These are phyloP conservation scores for Pseudopipra pipra DNA, from an alignment of 2,113 vertebrate species.

Conservation along the genomic window DNA sequence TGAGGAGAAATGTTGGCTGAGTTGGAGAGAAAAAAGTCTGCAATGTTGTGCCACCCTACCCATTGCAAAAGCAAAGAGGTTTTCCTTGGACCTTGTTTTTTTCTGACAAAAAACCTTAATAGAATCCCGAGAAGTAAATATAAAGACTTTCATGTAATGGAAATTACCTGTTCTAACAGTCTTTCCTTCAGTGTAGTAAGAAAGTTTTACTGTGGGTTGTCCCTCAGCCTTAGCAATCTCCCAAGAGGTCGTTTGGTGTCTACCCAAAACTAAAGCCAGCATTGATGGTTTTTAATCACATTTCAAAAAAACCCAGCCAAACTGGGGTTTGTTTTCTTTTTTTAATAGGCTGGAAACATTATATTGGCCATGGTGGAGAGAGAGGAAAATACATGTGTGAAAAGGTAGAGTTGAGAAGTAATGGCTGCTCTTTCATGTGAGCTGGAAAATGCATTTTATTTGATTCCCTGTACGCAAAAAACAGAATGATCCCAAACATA, in stretches of 20 bases:
- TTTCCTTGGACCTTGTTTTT: neutral
- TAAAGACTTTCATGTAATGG: accelerated
- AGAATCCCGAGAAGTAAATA: neutral
- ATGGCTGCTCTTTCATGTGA: neutral
- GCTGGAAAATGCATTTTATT: neutral
- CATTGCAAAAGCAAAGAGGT: neutral
- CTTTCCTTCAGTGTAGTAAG: neutral
- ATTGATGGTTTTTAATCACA: neutral
- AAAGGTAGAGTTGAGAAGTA: neutral
- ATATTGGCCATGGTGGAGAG: neutral
- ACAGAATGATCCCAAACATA: neutral
- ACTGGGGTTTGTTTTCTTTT: neutral
- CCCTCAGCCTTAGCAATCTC: neutral
- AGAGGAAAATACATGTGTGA: neutral
- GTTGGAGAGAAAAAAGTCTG: neutral
- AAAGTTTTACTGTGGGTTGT: neutral
- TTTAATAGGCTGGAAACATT: neutral
- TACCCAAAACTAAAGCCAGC: neutral
- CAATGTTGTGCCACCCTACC: neutral
- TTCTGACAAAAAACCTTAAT: neutral
- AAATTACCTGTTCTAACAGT: neutral
- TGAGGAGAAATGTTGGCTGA: neutral
- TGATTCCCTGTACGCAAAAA: neutral
- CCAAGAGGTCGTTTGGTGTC: neutral
- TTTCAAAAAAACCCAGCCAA: neutral